Evolutionary conservation across 1,140 invertebrate genomes (phyloP), one percentile per base, ranked within the genome.

Genomic region (Musca vetustissima): DNA sequence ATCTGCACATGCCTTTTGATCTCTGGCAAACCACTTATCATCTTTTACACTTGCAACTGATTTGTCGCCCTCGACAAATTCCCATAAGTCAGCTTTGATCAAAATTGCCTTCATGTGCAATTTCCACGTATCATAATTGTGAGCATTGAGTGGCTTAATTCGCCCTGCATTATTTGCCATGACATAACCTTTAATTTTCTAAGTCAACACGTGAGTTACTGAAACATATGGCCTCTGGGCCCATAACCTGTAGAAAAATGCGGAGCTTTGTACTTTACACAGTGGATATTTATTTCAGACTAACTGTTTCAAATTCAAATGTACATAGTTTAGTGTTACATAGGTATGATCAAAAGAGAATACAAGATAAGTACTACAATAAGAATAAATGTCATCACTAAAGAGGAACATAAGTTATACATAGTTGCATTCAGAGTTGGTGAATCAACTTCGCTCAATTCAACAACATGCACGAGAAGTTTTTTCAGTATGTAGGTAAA

Each of bases 81-180:
- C 2, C 48, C 48, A 49, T 19, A 49, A 6, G 2, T 49, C 48
- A 49, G 15, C 17, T 49, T 15, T 49, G 17, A 52, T 24, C 68
- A 24, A 73, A 13, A 73, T 19, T 7, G 73, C 69, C 24, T 64
- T 32, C 48, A 72, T 71, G 22, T 73, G 71, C 11, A 73, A 43
- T 50, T 73, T 73, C 69, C 73, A 72, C 13, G 73, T 71, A 53
- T 74, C 71, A 43, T 71, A 74, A 67, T 75, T 75, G 0, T 74
- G 64, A 21, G 57, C 69, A 28, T 21, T 47, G 17, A 75, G 36
- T 49, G 24, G 32, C n/a, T 72, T 67, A 24, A 73, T 72, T 22
- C 72, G 55, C 25, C 59, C 55, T 15, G 64, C 49, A 9, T 17
- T 21, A 14, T 21, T 32, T 17, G 43, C 59, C 61, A 65, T 53